Base-by-base conservation (phyloP, 92 coral and sea anemone genomes). In the Hydrozoanthus gracilis region DNA sequence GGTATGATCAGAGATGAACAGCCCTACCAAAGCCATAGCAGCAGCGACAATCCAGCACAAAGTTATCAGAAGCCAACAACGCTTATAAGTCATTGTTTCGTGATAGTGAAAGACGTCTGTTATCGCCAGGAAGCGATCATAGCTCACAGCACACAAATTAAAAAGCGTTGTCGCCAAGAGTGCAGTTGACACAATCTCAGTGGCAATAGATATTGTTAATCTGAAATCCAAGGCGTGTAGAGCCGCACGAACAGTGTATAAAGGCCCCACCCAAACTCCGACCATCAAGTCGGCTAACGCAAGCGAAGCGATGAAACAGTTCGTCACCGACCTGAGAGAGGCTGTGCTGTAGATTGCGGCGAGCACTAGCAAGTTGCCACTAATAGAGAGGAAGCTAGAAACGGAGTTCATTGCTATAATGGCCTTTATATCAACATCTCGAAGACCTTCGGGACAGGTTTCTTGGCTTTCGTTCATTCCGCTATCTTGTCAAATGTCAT, bases 241-340 rank as follows among this genome's bases (percentile, higher is more conserved):
- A 20, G 56, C 68, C 14, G 50, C 82, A 39, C 82, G 69, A 56
- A 50, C 18, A 8, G 50, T 14, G 50, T 27, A 77, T 10, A 77
- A 50, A 18, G 82, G 82, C 27, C 82, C 82, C 18, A 44, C 51
- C 12, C 56, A 6, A 13, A 39, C 6, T 35, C 82, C 82, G 9
- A 77, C 82, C 82, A 77, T 55, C 6, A 77, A 55, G 67, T 55
- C 66, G 13, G 82, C 82, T 7, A 77, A 3, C 7, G 82, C 35
- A 55, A 77, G 69, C 51, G 82, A 77, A 5, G 82, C 82, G 56
- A 77, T 12, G 49, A 76, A 76, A 55, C 27, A 54, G 82, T 76
- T 76, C 4, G 51, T 77, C 17, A 77, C 82, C 69, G 82, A 35
- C 56, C 67, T 35, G 12, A 77, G 82, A 44, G 82, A 77, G 56